Evolutionary conservation across 2,797 vertebrate species (phyloP).

Genomic region (Tragopan temminckii): DNA sequence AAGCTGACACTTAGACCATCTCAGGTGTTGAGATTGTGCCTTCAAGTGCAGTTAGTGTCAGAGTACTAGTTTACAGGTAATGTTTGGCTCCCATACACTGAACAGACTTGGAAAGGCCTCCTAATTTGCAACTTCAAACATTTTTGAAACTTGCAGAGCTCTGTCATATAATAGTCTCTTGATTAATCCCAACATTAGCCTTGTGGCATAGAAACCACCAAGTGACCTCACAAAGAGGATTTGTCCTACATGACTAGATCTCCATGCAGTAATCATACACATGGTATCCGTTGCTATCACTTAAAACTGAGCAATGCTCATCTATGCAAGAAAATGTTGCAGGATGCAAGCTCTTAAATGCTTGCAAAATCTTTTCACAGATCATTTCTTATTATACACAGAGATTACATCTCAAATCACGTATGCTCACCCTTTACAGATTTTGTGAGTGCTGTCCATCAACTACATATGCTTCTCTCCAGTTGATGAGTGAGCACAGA

Average conservation of each 20-base stretch:
- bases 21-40: background rate
- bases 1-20: background rate
- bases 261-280: background rate
- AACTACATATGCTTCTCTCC: background rate
- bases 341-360: background rate
- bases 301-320: background rate
- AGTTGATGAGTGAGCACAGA: background rate
- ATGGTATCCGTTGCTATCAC: background rate
- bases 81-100: background rate
- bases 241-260: background rate
- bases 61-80: background rate
- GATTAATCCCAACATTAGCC: background rate
- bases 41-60: background rate
- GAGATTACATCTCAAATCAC: background rate
- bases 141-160: background rate
- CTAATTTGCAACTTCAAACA: background rate
- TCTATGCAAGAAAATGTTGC: background rate
- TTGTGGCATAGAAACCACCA: background rate
- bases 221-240: background rate
- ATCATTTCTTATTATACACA: background rate
- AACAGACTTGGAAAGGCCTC: background rate
- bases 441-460: background rate
- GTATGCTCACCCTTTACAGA: fast-evolving
- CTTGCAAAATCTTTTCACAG: background rate
- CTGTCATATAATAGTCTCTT: background rate